Percentiles rank a stretch among this genome's conserved stretches.
These are phyloP conservation scores for Nothobranchius kuhntae DNA, from an alignment of 2,113 vertebrate genomes.

Conservation along the genomic window DNA sequence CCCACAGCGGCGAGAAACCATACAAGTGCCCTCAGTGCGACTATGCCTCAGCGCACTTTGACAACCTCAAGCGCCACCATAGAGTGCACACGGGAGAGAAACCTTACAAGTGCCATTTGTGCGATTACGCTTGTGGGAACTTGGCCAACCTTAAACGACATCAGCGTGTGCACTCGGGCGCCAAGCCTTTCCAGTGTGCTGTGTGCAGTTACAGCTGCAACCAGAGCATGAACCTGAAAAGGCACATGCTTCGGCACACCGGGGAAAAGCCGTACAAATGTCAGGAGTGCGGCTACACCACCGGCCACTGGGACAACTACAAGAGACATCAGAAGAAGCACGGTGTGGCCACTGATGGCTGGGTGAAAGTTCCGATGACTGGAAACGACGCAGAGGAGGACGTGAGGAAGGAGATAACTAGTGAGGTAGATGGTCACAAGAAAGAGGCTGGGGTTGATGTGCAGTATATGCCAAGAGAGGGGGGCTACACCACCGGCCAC, in stretches of 20 bases:
- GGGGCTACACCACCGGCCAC: slow-evolving; percentile 1
- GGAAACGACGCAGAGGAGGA: slow-evolving; percentile 55
- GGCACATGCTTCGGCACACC: slow-evolving; percentile 96
- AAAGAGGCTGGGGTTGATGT: slow-evolving; percentile 52
- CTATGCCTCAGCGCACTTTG: slow-evolving; percentile 94
- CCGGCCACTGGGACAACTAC: slow-evolving; percentile 99
- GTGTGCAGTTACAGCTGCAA: slow-evolving; percentile 97
- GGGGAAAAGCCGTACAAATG: slow-evolving; percentile 96
- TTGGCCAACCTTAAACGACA: slow-evolving; percentile 97
- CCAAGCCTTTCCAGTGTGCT: slow-evolving; percentile 94
- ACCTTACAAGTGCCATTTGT: slow-evolving; percentile 92
- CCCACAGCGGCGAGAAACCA: slow-evolving; percentile 95
- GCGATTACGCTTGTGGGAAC: slow-evolving; percentile 96
- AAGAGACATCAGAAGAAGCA: slow-evolving; percentile 97
- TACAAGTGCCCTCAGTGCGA: slow-evolving; percentile 95
- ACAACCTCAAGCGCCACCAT: slow-evolving; percentile 98
- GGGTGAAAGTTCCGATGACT: slow-evolving; percentile 81
- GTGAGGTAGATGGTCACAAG: slow-evolving; percentile 45
- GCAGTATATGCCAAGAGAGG: slow-evolving; percentile 65
- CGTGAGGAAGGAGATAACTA: slow-evolving; percentile 46
- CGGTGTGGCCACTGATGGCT: slow-evolving; percentile 84
- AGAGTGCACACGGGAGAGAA: slow-evolving; percentile 90
- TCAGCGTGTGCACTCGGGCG: slow-evolving; percentile 93
- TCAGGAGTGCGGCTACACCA: slow-evolving; percentile 91
- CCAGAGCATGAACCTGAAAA: slow-evolving; percentile 99